Base-by-base conservation (phyloP, 2,888 invertebrate genomes). In the Watsonalla binaria region DNA sequence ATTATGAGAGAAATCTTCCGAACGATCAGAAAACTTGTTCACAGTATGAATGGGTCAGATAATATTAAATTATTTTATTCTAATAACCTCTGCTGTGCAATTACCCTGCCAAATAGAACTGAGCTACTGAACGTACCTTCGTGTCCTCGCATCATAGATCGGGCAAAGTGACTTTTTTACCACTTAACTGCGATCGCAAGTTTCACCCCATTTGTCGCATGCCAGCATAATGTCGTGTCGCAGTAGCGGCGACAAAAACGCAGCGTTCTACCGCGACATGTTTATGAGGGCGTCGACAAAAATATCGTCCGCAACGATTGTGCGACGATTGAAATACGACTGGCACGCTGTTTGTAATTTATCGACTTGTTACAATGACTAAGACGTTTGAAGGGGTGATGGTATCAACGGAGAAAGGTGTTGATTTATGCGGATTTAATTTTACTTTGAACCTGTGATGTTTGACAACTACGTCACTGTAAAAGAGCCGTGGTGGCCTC, bases 271-370 rank as follows among this genome's bases (percentile, higher is more conserved):
- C 48, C 60, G 59, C 77, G 84, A 86, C 86, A 76, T 75, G 66
- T 88, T 88, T 86, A 87, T 83, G 84, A 77, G 65, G 56, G 66
- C 69, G 85, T 69, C 80, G 89, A 88, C 84, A 74, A 82, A 86
- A 82, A 82, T 86, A 87, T 85, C 74, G 83, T 66, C 62, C 65
- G 68, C 59, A 60, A 58, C 70, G 74, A 82, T 78, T 72, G 77
- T 67, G 61, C 68, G 82, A 54, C 74, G 86, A 88, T 75, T 80
- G 89, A 89, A 66, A 79, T 85, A 86, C 73, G 62, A 74, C 62
- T 60, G 58, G 51, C 65, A 72, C 74, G 71, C 74, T 77, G 69
- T 59, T 62, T 65, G 69, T 81, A 78, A 84, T 84, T 82, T 85
- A 86, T 84, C 65, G 75, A 57, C 57, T 62, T 68, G 83, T 62